These are phyloP conservation scores for Melanchra persicariae DNA, from an alignment of 2,888 invertebrate genomes.

Conservation along the genomic window DNA sequence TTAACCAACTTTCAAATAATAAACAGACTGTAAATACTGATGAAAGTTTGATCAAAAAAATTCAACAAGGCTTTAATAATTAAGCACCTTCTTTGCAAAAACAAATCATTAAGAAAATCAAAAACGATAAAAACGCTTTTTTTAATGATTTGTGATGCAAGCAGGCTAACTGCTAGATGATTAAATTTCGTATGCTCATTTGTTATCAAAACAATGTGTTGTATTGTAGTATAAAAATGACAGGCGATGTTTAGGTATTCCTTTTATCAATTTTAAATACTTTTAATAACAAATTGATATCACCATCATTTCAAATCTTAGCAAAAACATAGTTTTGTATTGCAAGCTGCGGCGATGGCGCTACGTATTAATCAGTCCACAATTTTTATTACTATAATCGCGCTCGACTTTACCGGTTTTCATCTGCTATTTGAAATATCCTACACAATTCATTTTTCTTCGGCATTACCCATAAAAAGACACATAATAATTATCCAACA, in stretches of 20 bases:
- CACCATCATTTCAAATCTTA: background rate
- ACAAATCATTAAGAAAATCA: background rate
- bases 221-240: no score
- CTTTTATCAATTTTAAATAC: background rate
- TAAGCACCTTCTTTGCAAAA: no score
- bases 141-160: background rate
- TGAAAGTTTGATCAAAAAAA: background rate
- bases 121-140: background rate
- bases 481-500: conserved; percentile 23
- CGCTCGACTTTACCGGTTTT: background rate
- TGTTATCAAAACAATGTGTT: background rate
- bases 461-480: background rate
- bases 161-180: background rate
- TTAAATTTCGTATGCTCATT: background rate
- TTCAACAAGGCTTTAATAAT: background rate
- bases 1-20: background rate
- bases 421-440: background rate
- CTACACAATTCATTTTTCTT: background rate
- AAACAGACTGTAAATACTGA: background rate
- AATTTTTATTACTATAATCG: conserved; percentile 6
- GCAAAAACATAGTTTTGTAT: background rate
- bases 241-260: background rate
- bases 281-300: background rate
- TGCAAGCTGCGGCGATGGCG: background rate
- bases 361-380: background rate